A percentile compares a stretch with the other conserved stretches of the same genome.
Evolutionary conservation across 1,140 invertebrate species (phyloP).

Genomic region (Oncopodura yosiiana): DNA sequence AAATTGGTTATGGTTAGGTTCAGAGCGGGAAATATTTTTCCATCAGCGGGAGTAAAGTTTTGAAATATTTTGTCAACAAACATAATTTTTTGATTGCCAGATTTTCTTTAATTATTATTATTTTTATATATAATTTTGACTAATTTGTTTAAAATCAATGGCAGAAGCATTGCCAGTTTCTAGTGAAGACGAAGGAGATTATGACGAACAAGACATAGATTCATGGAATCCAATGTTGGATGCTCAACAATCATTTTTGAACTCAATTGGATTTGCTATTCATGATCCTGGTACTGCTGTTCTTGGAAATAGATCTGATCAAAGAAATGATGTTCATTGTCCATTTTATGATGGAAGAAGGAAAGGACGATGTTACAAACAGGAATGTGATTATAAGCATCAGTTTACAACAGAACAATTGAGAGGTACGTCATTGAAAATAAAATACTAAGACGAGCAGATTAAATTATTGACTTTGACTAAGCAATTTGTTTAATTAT

Average conservation of each 20-base stretch:
- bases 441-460: not conserved
- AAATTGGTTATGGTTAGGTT: no score
- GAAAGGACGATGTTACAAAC: not conserved
- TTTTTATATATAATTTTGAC: no score
- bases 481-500: not conserved
- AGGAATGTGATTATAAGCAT: not conserved
- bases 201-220: not conserved
- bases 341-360: not conserved
- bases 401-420: no score
- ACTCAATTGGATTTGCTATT: not conserved
- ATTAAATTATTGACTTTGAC: not conserved
- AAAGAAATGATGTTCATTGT: not conserved
- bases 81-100: no score
- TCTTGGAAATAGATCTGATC: not conserved
- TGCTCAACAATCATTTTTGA: not conserved
- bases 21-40: no score
- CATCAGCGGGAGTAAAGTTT: no score
- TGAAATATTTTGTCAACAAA: no score
- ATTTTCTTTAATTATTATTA: no score
- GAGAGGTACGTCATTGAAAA: no score
- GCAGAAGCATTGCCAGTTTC: not conserved
- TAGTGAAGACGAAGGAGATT: not conserved
- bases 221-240: conserved; percentile 5
- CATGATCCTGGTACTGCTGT: not conserved
- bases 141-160: no score